Evolutionary conservation across 2,888 invertebrate species (phyloP), one percentile per base, ranked within the genome.

Genomic region (Athalia cordata): DNA sequence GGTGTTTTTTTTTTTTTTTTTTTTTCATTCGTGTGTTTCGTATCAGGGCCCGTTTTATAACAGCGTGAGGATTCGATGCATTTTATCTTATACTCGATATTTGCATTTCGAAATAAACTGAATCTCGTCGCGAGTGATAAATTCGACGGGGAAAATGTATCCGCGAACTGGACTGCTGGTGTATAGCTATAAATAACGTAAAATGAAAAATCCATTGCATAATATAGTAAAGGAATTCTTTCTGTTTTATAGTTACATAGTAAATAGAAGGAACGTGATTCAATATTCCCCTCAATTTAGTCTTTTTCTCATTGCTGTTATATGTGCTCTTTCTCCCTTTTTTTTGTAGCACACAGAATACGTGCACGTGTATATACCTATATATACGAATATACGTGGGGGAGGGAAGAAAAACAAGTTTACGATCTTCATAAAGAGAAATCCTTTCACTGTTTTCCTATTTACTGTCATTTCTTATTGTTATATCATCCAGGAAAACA

Each of bases 161-260:
- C 45, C 64, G 59, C 47, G 13, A 72, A 65, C 45, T 6, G 67
- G 77, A 78, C 52, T 75, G 15, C 47, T 62, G 62, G 62, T 75
- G 74, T 67, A 78, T 64, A 77, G 77, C 57, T 43, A 77, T 67
- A 66, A 66, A 66, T 57, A 66, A 76, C 68, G 75, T 52, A 15
- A 50, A 59, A 67, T 67, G 52, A 43, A 57, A 45, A 72, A 59
- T 72, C 7, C 47, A 9, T 59, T 57, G 72, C 59, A 72, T 59
- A 72, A 57, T 59, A 72, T 57, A 7, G 8, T 45, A 5, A n/a
- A n/a, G 11, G 13, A 57, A 47, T 59, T 72, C 72, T 49, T n/a
- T 11, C 43, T 59, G 47, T 13, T 29, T 47, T 43, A 72, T 52
- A 59, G 72, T 59, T 47, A 13, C 47, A 43, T 68, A 68, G 52